Percentiles rank a stretch among this genome's conserved stretches.
These are phyloP conservation scores for Volucella inanis DNA, from an alignment of 2,888 invertebrate genomes.

Conservation along the genomic window DNA sequence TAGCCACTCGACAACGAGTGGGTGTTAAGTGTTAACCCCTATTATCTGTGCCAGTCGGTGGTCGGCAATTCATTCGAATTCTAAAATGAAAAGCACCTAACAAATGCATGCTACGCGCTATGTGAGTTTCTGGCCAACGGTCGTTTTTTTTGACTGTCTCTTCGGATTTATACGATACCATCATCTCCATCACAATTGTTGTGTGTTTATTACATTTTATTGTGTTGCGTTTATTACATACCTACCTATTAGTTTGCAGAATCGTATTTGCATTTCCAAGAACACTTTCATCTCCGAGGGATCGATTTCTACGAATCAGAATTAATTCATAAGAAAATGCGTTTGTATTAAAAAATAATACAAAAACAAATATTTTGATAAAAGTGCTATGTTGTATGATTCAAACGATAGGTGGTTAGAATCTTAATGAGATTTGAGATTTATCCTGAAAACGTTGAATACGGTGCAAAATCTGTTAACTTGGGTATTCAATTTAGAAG, in stretches of 20 bases:
- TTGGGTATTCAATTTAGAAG: background rate
- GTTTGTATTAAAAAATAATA: no score
- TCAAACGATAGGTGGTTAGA: no score
- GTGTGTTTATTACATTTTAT: no score
- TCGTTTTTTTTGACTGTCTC: background rate
- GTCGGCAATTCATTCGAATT: background rate
- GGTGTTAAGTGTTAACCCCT: constrained; percentile 41
- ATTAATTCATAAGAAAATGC: no score
- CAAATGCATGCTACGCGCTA: constrained; percentile 25
- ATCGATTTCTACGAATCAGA: background rate
- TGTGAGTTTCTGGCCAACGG: background rate
- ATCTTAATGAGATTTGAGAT: no score
- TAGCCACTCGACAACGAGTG: background rate
- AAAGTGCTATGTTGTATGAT: no score
- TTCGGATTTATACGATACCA: constrained; percentile 1
- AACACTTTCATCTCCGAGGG: constrained; percentile 10
- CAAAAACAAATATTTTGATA: no score
- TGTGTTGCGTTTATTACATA: constrained; percentile 6
- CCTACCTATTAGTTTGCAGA: no score
- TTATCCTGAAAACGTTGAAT: background rate
- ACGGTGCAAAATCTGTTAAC: background rate
- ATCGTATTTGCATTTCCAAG: background rate
- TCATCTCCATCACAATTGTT: constrained; percentile 13
- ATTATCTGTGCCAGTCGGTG: constrained; percentile 9
- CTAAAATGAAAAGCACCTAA: constrained; percentile 10